Evolutionary conservation across 2,888 invertebrate genomes (phyloP).

Genomic region (Dolichomitus sp.): DNA sequence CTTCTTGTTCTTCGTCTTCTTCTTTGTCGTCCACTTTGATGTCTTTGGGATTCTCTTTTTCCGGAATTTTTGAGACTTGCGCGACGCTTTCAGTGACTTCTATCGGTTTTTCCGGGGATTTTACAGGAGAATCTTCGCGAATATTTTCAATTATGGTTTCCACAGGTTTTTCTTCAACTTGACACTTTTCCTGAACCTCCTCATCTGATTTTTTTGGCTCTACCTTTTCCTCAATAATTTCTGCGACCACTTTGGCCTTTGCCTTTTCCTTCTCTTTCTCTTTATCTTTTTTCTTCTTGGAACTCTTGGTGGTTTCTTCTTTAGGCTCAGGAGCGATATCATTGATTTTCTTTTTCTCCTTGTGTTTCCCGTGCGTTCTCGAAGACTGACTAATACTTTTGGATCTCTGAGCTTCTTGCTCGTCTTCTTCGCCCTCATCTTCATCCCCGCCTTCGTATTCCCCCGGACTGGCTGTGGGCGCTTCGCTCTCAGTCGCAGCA

Average conservation of each 20-base stretch:
- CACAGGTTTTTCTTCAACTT: constrained; percentile 83
- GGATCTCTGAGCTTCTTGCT: constrained; percentile 75
- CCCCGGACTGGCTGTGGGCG: constrained; percentile 82
- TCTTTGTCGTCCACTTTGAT: constrained; percentile 66
- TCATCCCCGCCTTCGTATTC: constrained; percentile 85
- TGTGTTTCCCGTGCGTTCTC: constrained; percentile 54
- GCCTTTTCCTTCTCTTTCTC: constrained; percentile 72
- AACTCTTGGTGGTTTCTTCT: constrained; percentile 74
- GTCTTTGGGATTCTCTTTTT: constrained; percentile 86
- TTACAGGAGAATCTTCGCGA: constrained; percentile 50
- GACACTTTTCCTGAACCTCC: constrained; percentile 86
- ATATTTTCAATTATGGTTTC: constrained; percentile 59
- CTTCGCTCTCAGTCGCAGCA: constrained; percentile 76
- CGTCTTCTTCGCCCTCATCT: constrained; percentile 84
- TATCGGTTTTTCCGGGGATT: constrained; percentile 64
- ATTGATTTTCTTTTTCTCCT: constrained; percentile 68
- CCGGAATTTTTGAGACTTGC: constrained; percentile 60
- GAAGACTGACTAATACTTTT: constrained; percentile 73
- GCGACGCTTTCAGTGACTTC: constrained; percentile 55
- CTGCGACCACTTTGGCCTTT: constrained; percentile 71
- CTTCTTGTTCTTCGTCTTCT: constrained; percentile 8
- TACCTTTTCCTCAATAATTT: constrained; percentile 75
- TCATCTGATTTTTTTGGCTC: constrained; percentile 86
- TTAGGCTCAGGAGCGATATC: constrained; percentile 66
- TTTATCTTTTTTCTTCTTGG: constrained; percentile 78